Percentiles rank a stretch among this genome's conserved stretches.
phyloP scores from a whole-genome alignment of 2,888 invertebrate genomes.

The Caenorhabditis imperialis region DNA sequence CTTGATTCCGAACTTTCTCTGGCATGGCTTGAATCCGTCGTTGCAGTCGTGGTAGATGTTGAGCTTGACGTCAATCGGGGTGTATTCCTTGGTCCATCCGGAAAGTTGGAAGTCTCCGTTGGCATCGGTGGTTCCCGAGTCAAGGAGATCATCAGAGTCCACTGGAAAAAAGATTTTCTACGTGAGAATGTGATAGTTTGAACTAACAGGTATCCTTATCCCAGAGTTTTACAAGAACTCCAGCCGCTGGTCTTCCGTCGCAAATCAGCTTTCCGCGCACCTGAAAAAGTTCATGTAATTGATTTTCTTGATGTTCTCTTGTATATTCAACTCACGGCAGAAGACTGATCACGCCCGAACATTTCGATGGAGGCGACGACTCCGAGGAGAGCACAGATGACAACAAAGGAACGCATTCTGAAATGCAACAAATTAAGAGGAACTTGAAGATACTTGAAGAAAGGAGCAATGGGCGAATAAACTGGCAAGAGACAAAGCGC shows the following conservation, averaged over 20 bases:
- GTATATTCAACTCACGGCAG: conserved; percentile 37
- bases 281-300: conserved; percentile 8
- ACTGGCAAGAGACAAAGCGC: background rate
- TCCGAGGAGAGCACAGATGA: conserved; percentile 38
- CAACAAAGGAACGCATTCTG: conserved; percentile 44
- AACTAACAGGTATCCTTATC: conserved; percentile 63
- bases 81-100: conserved; percentile 72
- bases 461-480: background rate
- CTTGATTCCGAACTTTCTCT: conserved; percentile 72
- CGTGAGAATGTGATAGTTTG: background rate
- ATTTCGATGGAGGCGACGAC: conserved; percentile 46
- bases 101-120: conserved; percentile 62
- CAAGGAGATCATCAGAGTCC: conserved; percentile 66
- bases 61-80: conserved; percentile 76
- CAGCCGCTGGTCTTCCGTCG: conserved; percentile 55
- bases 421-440: background rate
- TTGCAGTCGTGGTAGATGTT: conserved; percentile 78
- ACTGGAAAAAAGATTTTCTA: conserved; percentile 28
- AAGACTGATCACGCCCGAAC: conserved; percentile 62
- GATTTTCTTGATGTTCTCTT: background rate
- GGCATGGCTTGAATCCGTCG: conserved; percentile 74
- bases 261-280: conserved; percentile 62
- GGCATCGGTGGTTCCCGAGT: conserved; percentile 53
- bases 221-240: conserved; percentile 65
- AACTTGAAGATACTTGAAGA: background rate